phyloP scores from a whole-genome alignment of 1,140 invertebrate genomes.

The roundworm (Caenorhabditis elegans) region DNA sequence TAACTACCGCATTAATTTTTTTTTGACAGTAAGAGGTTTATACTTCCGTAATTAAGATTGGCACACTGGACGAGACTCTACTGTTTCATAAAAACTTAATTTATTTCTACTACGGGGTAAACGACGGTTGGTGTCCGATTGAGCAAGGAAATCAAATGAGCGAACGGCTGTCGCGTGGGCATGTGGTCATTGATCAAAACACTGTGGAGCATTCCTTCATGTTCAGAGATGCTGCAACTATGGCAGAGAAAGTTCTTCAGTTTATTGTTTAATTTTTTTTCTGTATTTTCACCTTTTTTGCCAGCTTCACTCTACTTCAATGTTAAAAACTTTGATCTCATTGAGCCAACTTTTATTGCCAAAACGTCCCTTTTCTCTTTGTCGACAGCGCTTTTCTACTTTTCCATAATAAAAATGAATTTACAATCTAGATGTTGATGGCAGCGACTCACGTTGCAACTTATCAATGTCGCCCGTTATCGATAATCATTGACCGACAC shows the following conservation, averaged over 20 bases:
- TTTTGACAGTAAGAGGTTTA: too few species aligned
- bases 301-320: too few species aligned
- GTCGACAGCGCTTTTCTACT: neutral
- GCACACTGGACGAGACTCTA: constrained; percentile 19
- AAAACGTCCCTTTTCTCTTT: neutral
- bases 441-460: neutral
- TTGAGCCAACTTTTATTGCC: neutral
- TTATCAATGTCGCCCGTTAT: neutral
- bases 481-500: constrained; percentile 20
- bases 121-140: constrained; percentile 44
- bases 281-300: too few species aligned
- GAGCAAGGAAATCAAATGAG: constrained; percentile 32
- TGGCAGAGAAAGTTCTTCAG: constrained; percentile 2
- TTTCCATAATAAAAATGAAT: neutral
- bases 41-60: neutral
- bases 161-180: neutral
- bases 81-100: constrained; percentile 27
- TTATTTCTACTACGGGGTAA: constrained; percentile 41
- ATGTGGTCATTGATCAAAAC: constrained; percentile 45
- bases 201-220: neutral
- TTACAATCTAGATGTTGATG: neutral
- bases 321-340: neutral
- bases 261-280: neutral
- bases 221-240: neutral
- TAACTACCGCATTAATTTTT: neutral